These are phyloP conservation scores for Agrochola macilenta DNA, from an alignment of 2,888 invertebrate genomes.

Conservation along the genomic window DNA sequence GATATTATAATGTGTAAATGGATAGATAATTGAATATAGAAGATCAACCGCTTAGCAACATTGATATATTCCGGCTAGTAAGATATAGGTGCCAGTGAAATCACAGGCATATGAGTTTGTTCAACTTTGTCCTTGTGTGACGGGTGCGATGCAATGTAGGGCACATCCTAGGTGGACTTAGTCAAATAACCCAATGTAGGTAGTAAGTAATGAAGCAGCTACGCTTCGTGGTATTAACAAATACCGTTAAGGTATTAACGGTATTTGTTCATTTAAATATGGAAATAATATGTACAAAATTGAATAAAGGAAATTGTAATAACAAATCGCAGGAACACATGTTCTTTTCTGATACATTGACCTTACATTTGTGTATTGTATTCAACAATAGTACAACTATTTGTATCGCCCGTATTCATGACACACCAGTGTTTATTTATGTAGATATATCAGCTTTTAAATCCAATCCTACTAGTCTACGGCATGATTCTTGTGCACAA, in stretches of 20 bases:
- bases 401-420: background rate
- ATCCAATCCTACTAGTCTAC: slow-evolving; percentile 48
- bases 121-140: slow-evolving; percentile 20
- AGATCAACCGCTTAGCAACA: background rate
- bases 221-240: no score
- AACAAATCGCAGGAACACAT: background rate
- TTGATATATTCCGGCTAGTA: slow-evolving; percentile 13
- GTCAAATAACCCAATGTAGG: background rate
- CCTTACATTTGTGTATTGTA: background rate
- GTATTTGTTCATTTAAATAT: background rate
- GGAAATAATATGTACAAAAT: background rate
- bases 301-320: background rate
- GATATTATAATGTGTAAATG: no score
- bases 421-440: slow-evolving; percentile 14
- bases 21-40: background rate
- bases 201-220: background rate
- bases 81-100: slow-evolving; percentile 4
- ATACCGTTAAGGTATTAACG: background rate
- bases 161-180: background rate
- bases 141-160: background rate
- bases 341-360: background rate
- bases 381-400: background rate
- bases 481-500: slow-evolving; percentile 56
- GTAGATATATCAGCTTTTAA: slow-evolving; percentile 40
- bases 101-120: slow-evolving; percentile 26